phyloP scores from a whole-genome alignment of 37 sponge, comb jelly and placozoan species.

The Spongilla lacustris region DNA sequence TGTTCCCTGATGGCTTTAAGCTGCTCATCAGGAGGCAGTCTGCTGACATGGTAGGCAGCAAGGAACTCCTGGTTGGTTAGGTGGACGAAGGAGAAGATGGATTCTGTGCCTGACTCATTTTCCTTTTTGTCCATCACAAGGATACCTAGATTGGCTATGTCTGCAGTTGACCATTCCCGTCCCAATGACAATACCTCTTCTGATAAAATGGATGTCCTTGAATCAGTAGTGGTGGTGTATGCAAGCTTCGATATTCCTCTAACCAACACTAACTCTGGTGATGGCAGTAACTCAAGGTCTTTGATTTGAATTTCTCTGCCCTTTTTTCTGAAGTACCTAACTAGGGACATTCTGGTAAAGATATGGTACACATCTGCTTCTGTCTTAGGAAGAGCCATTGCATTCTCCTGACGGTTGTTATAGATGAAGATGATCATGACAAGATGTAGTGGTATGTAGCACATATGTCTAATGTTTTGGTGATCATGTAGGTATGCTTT shows the following conservation, averaged over 20 bases:
- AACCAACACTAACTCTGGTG: too few species aligned
- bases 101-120: background rate
- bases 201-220: background rate
- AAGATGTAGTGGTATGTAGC: slow-evolving; percentile 30
- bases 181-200: background rate
- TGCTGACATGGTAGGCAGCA: slow-evolving; percentile 20
- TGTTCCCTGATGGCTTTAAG: background rate
- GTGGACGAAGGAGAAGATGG: slow-evolving; percentile 21
- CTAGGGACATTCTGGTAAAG: background rate
- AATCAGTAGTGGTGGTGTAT: background rate
- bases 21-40: background rate
- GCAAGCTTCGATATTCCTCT: background rate
- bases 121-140: background rate
- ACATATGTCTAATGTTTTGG: slow-evolving; percentile 32
- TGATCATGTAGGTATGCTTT: background rate
- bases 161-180: background rate
- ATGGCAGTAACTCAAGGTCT: background rate
- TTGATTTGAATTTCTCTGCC: background rate
- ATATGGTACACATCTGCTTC: slow-evolving; percentile 22
- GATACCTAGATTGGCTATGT: too few species aligned
- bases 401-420: background rate
- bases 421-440: slow-evolving; percentile 19
- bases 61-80: slow-evolving; percentile 29
- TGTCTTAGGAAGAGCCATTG: background rate
- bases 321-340: background rate